These are phyloP conservation scores for Tokudaia muenninki DNA, from an alignment of 2,797 vertebrate genomes.

Conservation along the genomic window DNA sequence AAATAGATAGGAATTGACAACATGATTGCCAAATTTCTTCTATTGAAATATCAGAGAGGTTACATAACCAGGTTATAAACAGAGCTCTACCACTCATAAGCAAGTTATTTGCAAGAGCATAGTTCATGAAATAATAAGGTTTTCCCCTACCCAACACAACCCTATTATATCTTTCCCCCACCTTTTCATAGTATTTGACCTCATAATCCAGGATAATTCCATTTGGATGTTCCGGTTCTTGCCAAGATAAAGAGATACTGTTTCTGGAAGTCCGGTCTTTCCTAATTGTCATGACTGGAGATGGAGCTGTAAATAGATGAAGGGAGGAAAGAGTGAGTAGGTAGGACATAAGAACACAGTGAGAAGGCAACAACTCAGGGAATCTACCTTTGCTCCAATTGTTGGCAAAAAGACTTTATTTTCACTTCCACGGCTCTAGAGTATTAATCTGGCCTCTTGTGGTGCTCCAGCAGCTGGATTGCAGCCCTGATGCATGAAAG, in stretches of 20 bases:
- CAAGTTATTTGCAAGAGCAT: background rate
- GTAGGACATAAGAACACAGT: conserved; percentile 31
- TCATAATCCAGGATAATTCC: conserved; percentile 99
- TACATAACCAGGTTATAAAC: background rate
- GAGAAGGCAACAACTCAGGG: conserved; percentile 71
- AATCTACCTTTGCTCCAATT: conserved; percentile 78
- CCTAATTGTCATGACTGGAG: conserved; percentile 94
- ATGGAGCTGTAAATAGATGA: conserved; percentile 92
- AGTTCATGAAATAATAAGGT: background rate
- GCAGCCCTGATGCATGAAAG: conserved; percentile 80
- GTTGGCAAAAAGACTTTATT: conserved; percentile 80
- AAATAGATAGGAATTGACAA: background rate
- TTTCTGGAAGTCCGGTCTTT: conserved; percentile 97
- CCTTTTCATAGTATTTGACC: conserved; percentile 99
- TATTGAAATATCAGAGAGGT: background rate
- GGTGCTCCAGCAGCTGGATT: conserved; percentile 86
- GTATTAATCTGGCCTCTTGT: conserved; percentile 81
- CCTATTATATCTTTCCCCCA: conserved; percentile 85
- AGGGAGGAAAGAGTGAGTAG: background rate
- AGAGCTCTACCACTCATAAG: background rate
- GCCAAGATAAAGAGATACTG: conserved; percentile 97
- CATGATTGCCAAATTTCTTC: background rate
- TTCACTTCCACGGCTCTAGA: conserved; percentile 82
- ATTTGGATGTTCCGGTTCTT: conserved; percentile 97
- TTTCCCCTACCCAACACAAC: background rate